phyloP scores from a whole-genome alignment of 2,113 vertebrate species.

The Xiphophorus couchianus region DNA sequence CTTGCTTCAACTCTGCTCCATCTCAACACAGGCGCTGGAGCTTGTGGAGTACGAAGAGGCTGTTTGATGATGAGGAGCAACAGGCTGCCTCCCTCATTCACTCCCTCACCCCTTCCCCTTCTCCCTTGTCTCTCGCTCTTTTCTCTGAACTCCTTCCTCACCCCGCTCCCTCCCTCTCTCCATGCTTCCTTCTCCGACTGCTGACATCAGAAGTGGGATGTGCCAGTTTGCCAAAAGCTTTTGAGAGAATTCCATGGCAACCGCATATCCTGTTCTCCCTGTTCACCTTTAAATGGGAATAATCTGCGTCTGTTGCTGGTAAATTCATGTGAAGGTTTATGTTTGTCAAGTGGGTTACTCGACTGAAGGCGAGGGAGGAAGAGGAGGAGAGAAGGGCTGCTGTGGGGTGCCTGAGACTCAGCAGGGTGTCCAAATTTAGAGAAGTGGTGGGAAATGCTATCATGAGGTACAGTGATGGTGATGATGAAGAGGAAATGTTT shows the following conservation, averaged over 20 bases:
- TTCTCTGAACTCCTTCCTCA: conserved; percentile 32
- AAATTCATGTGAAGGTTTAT: conserved; percentile 47
- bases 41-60: conserved; percentile 59
- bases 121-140: conserved; percentile 36
- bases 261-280: conserved; percentile 57
- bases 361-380: not conserved
- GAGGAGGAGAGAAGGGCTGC: not conserved
- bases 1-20: conserved; percentile 54
- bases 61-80: conserved; percentile 78
- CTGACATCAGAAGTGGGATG: conserved; percentile 85
- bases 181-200: conserved; percentile 18
- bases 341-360: conserved; percentile 39
- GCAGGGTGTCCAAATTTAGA: conserved; percentile 65
- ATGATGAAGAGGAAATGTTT: conserved; percentile 41
- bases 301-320: conserved; percentile 45
- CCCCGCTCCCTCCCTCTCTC: not conserved
- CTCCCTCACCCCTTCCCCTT: conserved; percentile 33
- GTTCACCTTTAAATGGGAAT: conserved; percentile 60
- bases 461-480: conserved; percentile 26
- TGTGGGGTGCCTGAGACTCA: conserved; percentile 43
- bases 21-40: conserved; percentile 42
- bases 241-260: conserved; percentile 85
- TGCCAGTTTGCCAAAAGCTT: conserved; percentile 76
- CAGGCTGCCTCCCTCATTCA: conserved; percentile 69
- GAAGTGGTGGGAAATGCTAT: conserved; percentile 53